These are phyloP conservation scores for Graptemys geographica DNA, from an alignment of 2,797 vertebrate genomes.

Conservation along the genomic window DNA sequence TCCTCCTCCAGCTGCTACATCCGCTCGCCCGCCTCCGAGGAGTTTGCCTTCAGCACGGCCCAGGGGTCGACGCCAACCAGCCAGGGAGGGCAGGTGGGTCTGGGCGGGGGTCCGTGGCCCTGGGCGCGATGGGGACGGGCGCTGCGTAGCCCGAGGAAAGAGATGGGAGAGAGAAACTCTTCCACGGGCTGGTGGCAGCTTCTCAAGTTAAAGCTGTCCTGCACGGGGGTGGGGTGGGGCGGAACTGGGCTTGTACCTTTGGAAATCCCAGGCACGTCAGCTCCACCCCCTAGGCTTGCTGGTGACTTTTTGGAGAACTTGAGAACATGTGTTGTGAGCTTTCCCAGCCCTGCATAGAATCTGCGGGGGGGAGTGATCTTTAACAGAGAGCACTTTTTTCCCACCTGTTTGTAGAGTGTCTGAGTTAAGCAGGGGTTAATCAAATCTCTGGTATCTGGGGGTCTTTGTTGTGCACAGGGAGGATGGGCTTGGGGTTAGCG, in stretches of 20 bases:
- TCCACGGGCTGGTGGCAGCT: background rate
- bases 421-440: background rate
- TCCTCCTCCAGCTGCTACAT: slow-evolving; percentile 91
- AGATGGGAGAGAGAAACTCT: background rate
- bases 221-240: background rate
- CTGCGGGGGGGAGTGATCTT: background rate
- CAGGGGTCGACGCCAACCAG: background rate
- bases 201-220: background rate
- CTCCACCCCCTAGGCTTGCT: background rate
- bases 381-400: background rate
- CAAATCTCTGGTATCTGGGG: background rate
- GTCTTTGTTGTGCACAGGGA: background rate
- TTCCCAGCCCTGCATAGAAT: no score
- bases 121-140: background rate
- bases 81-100: background rate
- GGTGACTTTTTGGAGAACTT: background rate
- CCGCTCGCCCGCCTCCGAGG: slow-evolving; percentile 49
- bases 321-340: background rate
- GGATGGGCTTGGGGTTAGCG: background rate
- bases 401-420: background rate
- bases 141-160: background rate
- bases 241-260: background rate
- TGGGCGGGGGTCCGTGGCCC: background rate
- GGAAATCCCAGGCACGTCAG: background rate
- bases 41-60: slow-evolving; percentile 63